Conservation (phyloP, 2,113 vertebrate species). For the Callionymus lyra region DNA sequence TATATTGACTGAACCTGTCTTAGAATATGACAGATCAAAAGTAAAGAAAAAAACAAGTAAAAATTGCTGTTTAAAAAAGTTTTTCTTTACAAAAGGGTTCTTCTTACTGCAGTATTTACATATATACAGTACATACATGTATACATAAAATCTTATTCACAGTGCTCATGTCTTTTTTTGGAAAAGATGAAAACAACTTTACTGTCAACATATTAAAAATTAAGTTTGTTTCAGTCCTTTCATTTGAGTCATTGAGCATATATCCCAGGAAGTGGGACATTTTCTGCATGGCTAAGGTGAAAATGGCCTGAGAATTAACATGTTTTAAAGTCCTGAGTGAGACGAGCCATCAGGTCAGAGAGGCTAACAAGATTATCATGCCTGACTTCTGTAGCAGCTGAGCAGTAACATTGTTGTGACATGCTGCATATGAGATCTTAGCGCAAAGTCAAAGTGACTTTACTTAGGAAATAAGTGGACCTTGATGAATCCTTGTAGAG, state of each 20-base stretch:
- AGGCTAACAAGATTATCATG: slow-evolving; percentile 34
- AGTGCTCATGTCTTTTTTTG: too few relatives aligned
- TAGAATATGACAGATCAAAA: too few relatives aligned
- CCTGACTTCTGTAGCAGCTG: slow-evolving; percentile 34
- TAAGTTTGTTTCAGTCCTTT: slow-evolving; percentile 4
- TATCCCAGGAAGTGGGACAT: slow-evolving; percentile 12
- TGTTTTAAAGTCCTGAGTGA: slow-evolving; percentile 32
- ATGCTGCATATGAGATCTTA: slow-evolving; percentile 29
- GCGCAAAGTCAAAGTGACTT: slow-evolving; percentile 27
- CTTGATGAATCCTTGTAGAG: neutral
- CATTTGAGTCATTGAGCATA: slow-evolving; percentile 14
- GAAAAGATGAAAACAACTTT: too few relatives aligned
- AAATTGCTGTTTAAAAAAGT: too few relatives aligned
- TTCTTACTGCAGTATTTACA: too few relatives aligned
- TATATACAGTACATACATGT: too few relatives aligned
- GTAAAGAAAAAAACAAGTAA: too few relatives aligned
- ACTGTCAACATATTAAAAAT: too few relatives aligned
- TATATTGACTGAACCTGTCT: too few relatives aligned
- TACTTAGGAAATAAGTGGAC: too few relatives aligned
- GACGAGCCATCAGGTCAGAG: slow-evolving; percentile 27
- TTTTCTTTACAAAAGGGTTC: too few relatives aligned
- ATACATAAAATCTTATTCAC: too few relatives aligned
- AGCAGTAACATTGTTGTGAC: slow-evolving; percentile 34
- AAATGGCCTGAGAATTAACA: slow-evolving; percentile 34
- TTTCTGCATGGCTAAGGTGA: slow-evolving; percentile 28